Base-by-base conservation (phyloP, 2,888 invertebrate species). In the Tricholauxania praeusta region DNA sequence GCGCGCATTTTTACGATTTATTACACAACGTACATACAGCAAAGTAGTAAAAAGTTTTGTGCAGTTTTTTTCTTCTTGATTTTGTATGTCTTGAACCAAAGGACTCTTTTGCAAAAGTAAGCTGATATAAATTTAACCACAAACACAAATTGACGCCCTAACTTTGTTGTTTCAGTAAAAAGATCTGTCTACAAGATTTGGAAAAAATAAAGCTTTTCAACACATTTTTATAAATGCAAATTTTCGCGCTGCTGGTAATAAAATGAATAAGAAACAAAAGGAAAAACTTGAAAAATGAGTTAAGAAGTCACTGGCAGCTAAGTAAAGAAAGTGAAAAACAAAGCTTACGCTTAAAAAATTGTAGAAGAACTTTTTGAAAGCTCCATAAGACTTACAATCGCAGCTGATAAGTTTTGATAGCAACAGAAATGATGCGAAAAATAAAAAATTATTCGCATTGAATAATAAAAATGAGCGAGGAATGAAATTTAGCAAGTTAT, bases 121-220 rank as follows among this genome's bases (percentile, higher is more conserved):
- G 47, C 12, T 15, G 4, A 39, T 55, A 55, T 39, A 67, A 66
- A 66, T 32, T 48, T 47, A 8, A 14, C 15, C 53, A 19, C 53
- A 47, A 67, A 55, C 55, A 55, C 39, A 12, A 49, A 12, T 64
- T 10, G 22, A 59, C 19, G n/a, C 22, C 22, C 22, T 22, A 19
- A 22, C 22, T 59, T 49, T 22, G 19, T 48, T 48, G 17, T 39
- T 39, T 39, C 39, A 39, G 39, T 39, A 39, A 39, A n/a, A 39
- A 59, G 49, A 48, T 19, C 68, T 59, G 67, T 67, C 67, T 67
- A 55, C 55, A 47, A 67, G 55, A 67, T 67, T 49, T 15, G 64
- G 3, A 5, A 57, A 57, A 10, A 7, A 12, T 17, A 64, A 48
- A 64, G 64, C 47, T 64, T 39, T 64, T 64, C 64, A 64, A 49